Base-by-base conservation (phyloP, 2,888 invertebrate species). In the Resseliella maxima region DNA sequence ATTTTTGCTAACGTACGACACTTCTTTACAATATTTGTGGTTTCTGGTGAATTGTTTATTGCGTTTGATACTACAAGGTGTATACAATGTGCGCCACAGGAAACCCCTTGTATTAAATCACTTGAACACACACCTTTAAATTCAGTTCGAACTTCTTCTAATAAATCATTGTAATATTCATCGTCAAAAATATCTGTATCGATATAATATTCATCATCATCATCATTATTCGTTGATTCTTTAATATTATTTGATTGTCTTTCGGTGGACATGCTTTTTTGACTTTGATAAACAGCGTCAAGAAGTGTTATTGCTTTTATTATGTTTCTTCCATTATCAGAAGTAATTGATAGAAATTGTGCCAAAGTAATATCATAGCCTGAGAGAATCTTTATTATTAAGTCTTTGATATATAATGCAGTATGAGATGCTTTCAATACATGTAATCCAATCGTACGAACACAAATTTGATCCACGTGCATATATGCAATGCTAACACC, bases 1-100 rank as follows among this genome's bases (percentile, higher is more conserved):
- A 21, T 35, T 36, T 36, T 81, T 18, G 81, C 35, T 36, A 81
- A 21, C 35, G 35, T 81, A 81, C 81, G 81, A 81, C 81, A 81
- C 21, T 81, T 36, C 5, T 36, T 21, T 36, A 81, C 15, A 6
- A 81, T 1, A 36, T 2, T 6, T 81, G 1, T n/a, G 35, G 21
- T 36, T 81, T 81, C 81, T 81, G 35, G 18, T 35, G 36, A 81
- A 21, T 81, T 35, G 12, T 35, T 36, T 18, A 81, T 18, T 81
- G 81, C 81, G 35, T 81, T 6, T 3, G 35, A 36, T 36, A 81
- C 81, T 18, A 81, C 36, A 0, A 81, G 21, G 15, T 81, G 81
- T 36, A 81, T 36, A 36, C 81, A 81, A 81, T 81, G 81, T 81
- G 81, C 81, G 1, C n/a, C 81, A 81, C 81, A 81, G 35, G 81